These are phyloP conservation scores for Sphinx pinastri DNA, from an alignment of 2,888 invertebrate genomes.

Conservation along the genomic window DNA sequence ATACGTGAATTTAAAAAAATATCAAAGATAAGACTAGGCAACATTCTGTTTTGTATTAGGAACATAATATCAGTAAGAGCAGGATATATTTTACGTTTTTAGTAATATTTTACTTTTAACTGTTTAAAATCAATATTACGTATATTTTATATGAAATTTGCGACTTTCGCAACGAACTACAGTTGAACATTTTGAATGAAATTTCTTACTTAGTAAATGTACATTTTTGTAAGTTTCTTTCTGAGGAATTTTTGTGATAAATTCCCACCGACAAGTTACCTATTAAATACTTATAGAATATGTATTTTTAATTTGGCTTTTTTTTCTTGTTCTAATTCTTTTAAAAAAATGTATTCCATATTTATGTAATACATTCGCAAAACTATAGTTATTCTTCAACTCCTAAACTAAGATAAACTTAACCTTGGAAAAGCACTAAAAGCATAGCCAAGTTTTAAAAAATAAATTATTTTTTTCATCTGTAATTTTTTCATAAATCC, in stretches of 20 bases:
- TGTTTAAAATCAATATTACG: background rate
- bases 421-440: too few relatives aligned
- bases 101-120: background rate
- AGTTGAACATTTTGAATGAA: background rate
- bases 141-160: background rate
- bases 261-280: slow-evolving; percentile 7
- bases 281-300: background rate
- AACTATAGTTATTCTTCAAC: too few relatives aligned
- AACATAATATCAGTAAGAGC: slow-evolving; percentile 39
- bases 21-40: slow-evolving; percentile 26
- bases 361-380: too few relatives aligned
- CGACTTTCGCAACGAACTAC: slow-evolving; percentile 7
- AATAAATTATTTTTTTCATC: too few relatives aligned
- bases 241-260: background rate
- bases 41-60: slow-evolving; percentile 38
- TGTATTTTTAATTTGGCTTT: background rate
- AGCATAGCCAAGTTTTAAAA: too few relatives aligned
- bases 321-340: too few relatives aligned
- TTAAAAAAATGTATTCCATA: too few relatives aligned
- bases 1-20: background rate
- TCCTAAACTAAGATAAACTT: too few relatives aligned
- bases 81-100: slow-evolving; percentile 1
- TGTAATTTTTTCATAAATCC: too few relatives aligned
- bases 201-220: too few relatives aligned
- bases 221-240: background rate